Evolutionary conservation across 1,140 invertebrate genomes (phyloP).

Genomic region (Papilio polytes): DNA sequence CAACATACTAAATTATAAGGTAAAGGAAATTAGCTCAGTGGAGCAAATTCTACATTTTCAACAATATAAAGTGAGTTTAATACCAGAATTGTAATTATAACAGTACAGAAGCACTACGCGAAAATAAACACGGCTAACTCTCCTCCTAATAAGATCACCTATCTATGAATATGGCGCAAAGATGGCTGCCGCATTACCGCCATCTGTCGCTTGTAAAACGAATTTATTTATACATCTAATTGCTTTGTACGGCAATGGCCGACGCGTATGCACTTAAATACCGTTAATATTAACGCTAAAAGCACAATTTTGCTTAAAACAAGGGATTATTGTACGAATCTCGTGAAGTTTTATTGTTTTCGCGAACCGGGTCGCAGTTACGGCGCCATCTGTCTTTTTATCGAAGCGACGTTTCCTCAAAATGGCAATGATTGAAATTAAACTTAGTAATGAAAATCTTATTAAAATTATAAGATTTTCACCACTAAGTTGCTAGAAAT

Average conservation of each 20-base stretch:
- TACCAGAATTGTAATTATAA: constrained; percentile 35
- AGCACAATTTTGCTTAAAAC: constrained; percentile 68
- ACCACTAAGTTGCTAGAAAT: not conserved
- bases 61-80: constrained; percentile 23
- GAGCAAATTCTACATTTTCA: constrained; percentile 18
- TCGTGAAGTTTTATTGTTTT: constrained; percentile 55
- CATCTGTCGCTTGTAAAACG: constrained; percentile 75
- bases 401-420: constrained; percentile 48
- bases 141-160: constrained; percentile 68
- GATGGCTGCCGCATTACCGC: constrained; percentile 69
- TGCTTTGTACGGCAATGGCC: constrained; percentile 64
- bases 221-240: constrained; percentile 82
- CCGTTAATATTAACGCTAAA: constrained; percentile 71
- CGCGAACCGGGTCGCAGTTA: constrained; percentile 41
- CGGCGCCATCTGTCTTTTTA: constrained; percentile 53
- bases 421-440: constrained; percentile 24
- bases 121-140: constrained; percentile 43
- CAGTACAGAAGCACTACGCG: constrained; percentile 10
- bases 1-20: not conserved
- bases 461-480: not conserved
- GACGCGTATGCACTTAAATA: constrained; percentile 74
- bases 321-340: constrained; percentile 55
- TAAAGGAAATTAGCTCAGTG: not conserved
- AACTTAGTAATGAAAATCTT: too few relatives aligned
- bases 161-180: constrained; percentile 70